Percentiles rank a stretch among this genome's conserved stretches.
Conservation (phyloP, 1,140 invertebrate species). For the Leptestheria dahalacensis region DNA sequence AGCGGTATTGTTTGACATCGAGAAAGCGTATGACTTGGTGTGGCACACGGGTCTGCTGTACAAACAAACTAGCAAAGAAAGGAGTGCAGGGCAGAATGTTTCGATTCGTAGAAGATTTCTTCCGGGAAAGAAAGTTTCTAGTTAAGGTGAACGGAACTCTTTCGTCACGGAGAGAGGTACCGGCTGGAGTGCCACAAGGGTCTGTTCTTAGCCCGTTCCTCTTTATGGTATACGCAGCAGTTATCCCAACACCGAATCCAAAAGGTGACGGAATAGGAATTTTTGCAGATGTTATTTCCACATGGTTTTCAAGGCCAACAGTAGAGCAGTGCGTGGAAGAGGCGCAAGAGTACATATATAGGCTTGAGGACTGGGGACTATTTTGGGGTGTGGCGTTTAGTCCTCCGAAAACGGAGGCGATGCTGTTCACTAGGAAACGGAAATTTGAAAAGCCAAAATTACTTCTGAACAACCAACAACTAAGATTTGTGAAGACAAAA, state of each 20-base stretch:
- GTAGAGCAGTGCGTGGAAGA: not conserved
- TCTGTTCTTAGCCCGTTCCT: not conserved
- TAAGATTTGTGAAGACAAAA: not conserved
- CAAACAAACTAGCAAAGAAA: slow-evolving; percentile 20
- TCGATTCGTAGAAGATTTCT: slow-evolving; percentile 11
- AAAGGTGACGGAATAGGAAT: not conserved
- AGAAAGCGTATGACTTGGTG: slow-evolving; percentile 25
- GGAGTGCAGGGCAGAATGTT: not conserved
- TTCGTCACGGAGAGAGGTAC: not conserved
- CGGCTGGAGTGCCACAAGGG: not conserved
- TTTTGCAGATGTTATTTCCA: not conserved
- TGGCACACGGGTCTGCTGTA: slow-evolving; percentile 24
- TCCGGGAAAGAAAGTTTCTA: not conserved
- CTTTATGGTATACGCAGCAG: not conserved
- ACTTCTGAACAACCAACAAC: not conserved
- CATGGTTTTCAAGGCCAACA: not conserved
- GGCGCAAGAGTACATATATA: not conserved
- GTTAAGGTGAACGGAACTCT: not conserved
- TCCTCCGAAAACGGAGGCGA: not conserved
- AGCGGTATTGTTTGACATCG: slow-evolving; percentile 27
- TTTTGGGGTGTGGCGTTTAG: not conserved
- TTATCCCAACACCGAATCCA: not conserved
- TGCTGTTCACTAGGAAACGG: not conserved
- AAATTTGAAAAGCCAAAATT: not conserved
- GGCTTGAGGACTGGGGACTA: not conserved